phyloP scores from a whole-genome alignment of 2,113 vertebrate genomes.

The Oceanites oceanicus region DNA sequence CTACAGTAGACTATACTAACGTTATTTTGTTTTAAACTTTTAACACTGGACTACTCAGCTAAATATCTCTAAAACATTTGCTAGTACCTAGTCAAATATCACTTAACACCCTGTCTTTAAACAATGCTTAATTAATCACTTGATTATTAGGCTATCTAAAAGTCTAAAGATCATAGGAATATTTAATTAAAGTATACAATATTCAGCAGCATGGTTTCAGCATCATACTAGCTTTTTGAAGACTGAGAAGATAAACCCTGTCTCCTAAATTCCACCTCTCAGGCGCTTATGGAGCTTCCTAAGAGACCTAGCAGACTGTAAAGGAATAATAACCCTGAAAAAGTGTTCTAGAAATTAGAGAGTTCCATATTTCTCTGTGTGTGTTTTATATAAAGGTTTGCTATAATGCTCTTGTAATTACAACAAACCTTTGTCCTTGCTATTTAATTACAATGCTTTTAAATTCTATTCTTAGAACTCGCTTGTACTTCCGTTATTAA shows the following conservation, averaged over 20 bases:
- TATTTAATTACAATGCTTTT: background rate
- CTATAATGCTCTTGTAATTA: background rate
- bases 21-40: no score
- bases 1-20: no score
- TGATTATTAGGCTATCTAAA: no score
- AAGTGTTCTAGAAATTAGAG: background rate
- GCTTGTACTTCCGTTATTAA: background rate
- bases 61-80: no score
- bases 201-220: no score
- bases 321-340: background rate
- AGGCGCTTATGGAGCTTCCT: background rate
- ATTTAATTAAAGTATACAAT: no score
- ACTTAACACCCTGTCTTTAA: no score
- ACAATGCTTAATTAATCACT: no score
- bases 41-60: no score
- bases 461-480: background rate
- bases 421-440: background rate
- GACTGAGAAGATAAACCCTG: background rate
- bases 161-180: no score
- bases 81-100: no score
- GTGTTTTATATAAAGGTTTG: background rate
- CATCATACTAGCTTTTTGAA: background rate
- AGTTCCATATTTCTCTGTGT: background rate
- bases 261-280: background rate
- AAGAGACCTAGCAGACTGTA: background rate